Conservation (phyloP, 1,140 invertebrate genomes). For the Cotesia vestalis region DNA sequence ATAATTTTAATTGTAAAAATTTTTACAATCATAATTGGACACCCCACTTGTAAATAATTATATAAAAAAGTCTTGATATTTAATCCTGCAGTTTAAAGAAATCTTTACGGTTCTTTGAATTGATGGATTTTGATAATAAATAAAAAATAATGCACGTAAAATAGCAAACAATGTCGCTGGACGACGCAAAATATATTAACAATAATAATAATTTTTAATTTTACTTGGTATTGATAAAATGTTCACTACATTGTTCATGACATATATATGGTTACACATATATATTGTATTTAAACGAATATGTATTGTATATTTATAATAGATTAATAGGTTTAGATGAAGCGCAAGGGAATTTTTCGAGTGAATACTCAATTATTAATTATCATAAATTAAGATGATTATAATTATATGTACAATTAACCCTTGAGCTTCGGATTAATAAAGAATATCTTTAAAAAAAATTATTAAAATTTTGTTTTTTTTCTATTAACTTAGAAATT, state of each 20-base stretch:
- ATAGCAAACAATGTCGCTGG: slow-evolving; percentile 16
- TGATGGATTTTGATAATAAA: slow-evolving; percentile 12
- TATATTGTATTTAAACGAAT: slow-evolving; percentile 20
- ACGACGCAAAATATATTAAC: slow-evolving; percentile 29
- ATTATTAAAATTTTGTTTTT: background rate
- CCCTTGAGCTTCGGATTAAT: slow-evolving; percentile 18
- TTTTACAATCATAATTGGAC: too few species aligned
- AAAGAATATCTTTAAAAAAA: slow-evolving; percentile 5
- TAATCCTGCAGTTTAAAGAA: too few species aligned
- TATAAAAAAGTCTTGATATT: too few species aligned
- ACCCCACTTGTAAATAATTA: too few species aligned
- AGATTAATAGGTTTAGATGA: slow-evolving; percentile 18
- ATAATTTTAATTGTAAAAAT: too few species aligned
- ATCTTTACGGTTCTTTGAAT: slow-evolving; percentile 6
- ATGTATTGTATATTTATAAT: slow-evolving; percentile 23
- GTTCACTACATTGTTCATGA: slow-evolving; percentile 24
- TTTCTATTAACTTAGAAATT: too few species aligned
- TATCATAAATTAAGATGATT: background rate
- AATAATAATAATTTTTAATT: background rate
- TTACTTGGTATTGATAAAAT: slow-evolving; percentile 1
- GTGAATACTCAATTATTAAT: background rate
- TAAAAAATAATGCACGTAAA: background rate
- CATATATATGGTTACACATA: slow-evolving; percentile 5
- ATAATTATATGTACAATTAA: slow-evolving; percentile 7
- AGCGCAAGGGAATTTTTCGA: background rate